Conservation (phyloP, 2,888 invertebrate species). For the Adineta ricciae region DNA sequence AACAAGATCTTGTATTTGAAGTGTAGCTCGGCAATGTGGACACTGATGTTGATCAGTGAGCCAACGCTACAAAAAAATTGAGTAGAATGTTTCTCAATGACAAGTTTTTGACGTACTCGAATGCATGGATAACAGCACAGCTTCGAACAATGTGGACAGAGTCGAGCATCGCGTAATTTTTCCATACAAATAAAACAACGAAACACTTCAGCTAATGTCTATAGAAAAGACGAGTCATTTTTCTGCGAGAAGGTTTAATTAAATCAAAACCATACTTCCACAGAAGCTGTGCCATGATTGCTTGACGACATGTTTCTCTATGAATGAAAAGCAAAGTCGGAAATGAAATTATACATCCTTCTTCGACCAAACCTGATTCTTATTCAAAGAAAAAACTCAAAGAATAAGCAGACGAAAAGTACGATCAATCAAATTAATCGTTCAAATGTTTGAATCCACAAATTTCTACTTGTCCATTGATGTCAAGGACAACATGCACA, state of each 20-base stretch:
- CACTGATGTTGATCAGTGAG: slow-evolving; percentile 81
- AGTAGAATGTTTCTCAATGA: background rate
- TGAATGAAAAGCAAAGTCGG: background rate
- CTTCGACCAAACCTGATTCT: background rate
- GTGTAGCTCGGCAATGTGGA: slow-evolving; percentile 74
- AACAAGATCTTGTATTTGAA: slow-evolving; percentile 78
- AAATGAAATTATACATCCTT: background rate
- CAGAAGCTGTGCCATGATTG: background rate
- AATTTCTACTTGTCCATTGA: background rate
- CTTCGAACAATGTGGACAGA: slow-evolving; percentile 88
- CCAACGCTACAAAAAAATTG: slow-evolving; percentile 58
- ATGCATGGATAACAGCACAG: slow-evolving; percentile 86
- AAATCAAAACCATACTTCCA: background rate
- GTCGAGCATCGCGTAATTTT: slow-evolving; percentile 78
- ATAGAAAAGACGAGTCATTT: background rate
- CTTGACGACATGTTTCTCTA: background rate
- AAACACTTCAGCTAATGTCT: slow-evolving; percentile 65
- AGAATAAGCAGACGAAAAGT: background rate
- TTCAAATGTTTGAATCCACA: background rate
- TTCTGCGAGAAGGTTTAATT: background rate
- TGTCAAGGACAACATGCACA: background rate
- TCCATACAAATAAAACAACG: slow-evolving; percentile 94
- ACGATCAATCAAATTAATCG: background rate
- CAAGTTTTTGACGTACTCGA: background rate
- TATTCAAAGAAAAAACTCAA: background rate